Base-by-base conservation (phyloP, 2,797 vertebrate genomes). In the Centropyge bicolor region DNA sequence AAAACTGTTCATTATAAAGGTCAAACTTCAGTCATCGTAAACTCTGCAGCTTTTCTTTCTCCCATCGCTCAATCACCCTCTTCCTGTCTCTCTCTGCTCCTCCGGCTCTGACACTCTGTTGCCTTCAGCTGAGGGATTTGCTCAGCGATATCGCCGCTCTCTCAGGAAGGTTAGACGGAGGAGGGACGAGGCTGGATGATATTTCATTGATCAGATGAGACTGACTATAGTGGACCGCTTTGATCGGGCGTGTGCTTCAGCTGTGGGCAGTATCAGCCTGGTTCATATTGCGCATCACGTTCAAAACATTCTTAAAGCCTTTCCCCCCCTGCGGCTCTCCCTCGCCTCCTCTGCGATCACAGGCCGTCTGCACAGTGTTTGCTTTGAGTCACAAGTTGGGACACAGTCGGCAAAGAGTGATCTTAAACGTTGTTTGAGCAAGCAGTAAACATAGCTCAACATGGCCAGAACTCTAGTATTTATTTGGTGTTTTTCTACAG, bases 151-250 rank as follows among this genome's bases (percentile, higher is more conserved):
- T 80, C 4, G n/a, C 11, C 41, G 70, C 57, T 81, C 77, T 69
- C 43, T 41, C 49, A 71, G 46, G 31, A 67, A 67, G 46, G 63
- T 80, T 67, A 83, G 63, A 71, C 27, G 43, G 9, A 78, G 68
- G 49, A 74, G 56, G 27, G 76, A 70, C 75, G 16, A n/a, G 59
- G 64, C 17, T 74, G 76, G 70, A 78, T 80, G 74, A 80, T 61
- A 81, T 82, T 77, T 77, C 72, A 86, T 57, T 82, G 82, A 92
- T 88, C 72, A 79, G 48, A 76, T 55, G 78, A 1, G 45, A 65
- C 57, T 24, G 75, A 59, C 49, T 55, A 17, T 11, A 24, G 40
- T 70, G 19, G 75, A 59, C 41, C 70, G 51, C 78, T 86, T 70
- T 85, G 77, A 86, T 68, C 38, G 48, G 31, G 67, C 38, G 27